Conservation (phyloP, 2,888 invertebrate genomes). For the Lepidocyrtinus sp. region DNA sequence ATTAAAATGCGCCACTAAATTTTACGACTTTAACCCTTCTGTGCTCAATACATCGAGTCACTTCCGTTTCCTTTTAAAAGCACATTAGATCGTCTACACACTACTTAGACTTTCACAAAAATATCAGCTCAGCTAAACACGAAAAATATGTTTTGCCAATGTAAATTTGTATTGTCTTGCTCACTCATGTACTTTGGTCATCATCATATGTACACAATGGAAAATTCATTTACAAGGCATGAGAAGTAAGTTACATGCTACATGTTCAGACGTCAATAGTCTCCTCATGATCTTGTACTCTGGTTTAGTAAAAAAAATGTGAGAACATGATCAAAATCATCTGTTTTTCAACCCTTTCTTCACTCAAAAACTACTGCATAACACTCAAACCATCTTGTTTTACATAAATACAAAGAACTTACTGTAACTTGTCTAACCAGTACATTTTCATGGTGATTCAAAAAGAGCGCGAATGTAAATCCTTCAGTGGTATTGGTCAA, state of each 20-base stretch:
- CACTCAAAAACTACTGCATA: not conserved
- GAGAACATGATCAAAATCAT: constrained; percentile 10
- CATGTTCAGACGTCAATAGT: not conserved
- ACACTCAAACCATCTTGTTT: not conserved
- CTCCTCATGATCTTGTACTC: not conserved
- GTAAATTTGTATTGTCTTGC: not conserved
- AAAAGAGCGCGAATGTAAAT: not conserved
- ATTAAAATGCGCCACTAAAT: too few relatives aligned
- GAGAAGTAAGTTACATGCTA: not conserved
- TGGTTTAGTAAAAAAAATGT: not conserved
- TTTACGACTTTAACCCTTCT: too few relatives aligned
- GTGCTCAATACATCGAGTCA: too few relatives aligned
- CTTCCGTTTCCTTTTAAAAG: too few relatives aligned
- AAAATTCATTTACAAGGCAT: not conserved
- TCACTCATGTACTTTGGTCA: not conserved
- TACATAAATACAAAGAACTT: too few relatives aligned
- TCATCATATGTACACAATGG: not conserved
- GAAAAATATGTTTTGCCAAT: not conserved
- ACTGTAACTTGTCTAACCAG: too few relatives aligned
- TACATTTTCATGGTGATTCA: too few relatives aligned
- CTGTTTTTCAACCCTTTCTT: not conserved
- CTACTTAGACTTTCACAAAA: not conserved
- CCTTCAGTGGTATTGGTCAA: not conserved
- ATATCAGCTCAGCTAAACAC: not conserved
- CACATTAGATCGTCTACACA: too few relatives aligned